A percentile compares a stretch with the other conserved stretches of the same genome.
phyloP scores from a whole-genome alignment of 2,113 vertebrate species.

The Thalassarche chlororhynchos region DNA sequence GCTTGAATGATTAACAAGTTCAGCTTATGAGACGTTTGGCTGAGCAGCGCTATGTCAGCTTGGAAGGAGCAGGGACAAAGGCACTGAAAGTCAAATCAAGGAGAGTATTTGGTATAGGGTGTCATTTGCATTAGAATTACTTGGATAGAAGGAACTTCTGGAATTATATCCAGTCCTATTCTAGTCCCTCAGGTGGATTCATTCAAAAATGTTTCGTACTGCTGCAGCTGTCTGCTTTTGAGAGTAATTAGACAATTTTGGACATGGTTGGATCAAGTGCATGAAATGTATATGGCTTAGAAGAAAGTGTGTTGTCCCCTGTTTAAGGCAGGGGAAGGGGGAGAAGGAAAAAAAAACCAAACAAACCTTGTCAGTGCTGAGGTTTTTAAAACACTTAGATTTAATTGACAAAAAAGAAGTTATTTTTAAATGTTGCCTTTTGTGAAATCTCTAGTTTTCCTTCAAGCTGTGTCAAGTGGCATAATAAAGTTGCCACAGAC shows the following conservation, averaged over 20 bases:
- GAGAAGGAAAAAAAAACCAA: not conserved
- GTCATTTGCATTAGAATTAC: not conserved
- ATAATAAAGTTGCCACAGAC: constrained; percentile 57
- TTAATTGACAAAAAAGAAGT: constrained; percentile 28
- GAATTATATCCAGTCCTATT: not conserved
- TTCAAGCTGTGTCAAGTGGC: constrained; percentile 58
- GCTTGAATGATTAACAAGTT: not conserved
- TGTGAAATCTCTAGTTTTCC: constrained; percentile 43
- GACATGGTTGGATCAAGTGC: not conserved
- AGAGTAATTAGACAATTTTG: not conserved
- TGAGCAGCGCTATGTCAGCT: not conserved
- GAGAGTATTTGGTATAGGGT: not conserved
- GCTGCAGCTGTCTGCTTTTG: not conserved
- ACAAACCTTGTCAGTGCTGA: not conserved
- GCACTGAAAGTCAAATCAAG: not conserved
- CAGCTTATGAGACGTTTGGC: not conserved
- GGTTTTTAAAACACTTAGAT: constrained; percentile 12
- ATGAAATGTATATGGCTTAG: not conserved
- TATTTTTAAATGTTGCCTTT: constrained; percentile 57
- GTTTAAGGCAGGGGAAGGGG: not conserved
- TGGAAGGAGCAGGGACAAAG: not conserved
- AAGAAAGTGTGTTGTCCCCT: not conserved
- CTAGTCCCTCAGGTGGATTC: not conserved
- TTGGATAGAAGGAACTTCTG: not conserved
- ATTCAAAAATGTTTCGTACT: not conserved